phyloP scores from a whole-genome alignment of 2,113 vertebrate genomes.

The Zapornia atra region DNA sequence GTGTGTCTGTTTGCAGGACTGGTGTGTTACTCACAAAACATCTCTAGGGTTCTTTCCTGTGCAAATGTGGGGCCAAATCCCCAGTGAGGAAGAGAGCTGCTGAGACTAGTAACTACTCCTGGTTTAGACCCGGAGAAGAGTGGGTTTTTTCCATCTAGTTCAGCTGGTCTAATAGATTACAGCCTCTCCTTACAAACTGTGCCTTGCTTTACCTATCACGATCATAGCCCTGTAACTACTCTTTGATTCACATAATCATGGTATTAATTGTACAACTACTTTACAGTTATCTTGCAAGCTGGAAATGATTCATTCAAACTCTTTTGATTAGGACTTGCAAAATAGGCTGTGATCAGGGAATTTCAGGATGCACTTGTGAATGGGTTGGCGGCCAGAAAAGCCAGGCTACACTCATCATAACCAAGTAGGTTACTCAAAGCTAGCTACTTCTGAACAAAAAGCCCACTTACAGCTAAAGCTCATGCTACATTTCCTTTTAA shows the following conservation, averaged over 20 bases:
- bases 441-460: constrained; percentile 51
- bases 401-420: not conserved
- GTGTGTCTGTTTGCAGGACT: not conserved
- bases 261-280: not conserved
- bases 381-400: not conserved
- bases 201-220: not conserved
- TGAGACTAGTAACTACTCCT: not conserved
- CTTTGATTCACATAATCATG: not conserved
- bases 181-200: not conserved
- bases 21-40: not conserved
- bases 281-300: not conserved
- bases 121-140: not conserved
- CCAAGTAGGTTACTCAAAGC: constrained; percentile 8
- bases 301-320: not conserved
- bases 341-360: not conserved
- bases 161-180: not conserved
- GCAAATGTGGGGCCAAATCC: not conserved
- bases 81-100: not conserved
- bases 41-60: not conserved
- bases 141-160: not conserved
- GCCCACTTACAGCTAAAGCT: not conserved
- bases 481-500: constrained; percentile 57
- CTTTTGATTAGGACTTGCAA: not conserved
- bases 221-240: not conserved
- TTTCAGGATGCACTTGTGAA: not conserved